These are phyloP conservation scores for Tauraco hartlaubi DNA, from an alignment of 2,797 vertebrate species.

Conservation along the genomic window DNA sequence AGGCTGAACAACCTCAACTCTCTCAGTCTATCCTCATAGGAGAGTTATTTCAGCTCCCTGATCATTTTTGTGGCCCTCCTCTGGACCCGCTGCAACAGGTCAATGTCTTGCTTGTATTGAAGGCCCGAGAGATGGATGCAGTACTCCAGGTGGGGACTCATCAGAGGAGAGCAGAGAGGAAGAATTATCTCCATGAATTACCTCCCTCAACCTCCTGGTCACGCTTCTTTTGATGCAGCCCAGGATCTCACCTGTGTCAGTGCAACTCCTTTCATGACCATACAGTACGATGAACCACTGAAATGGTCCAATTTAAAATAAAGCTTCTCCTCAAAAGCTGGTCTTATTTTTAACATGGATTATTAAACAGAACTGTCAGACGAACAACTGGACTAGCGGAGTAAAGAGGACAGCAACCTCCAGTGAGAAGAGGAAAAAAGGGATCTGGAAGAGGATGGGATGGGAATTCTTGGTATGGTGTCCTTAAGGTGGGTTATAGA, in stretches of 20 bases:
- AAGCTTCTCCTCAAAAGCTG: neutral
- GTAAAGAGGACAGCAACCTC: neutral
- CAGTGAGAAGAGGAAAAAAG: neutral
- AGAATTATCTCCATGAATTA: neutral
- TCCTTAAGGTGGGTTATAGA: neutral
- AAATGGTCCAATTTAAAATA: neutral
- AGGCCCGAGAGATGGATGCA: rapidly evolving
- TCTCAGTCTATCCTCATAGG: neutral
- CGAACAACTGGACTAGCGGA: neutral
- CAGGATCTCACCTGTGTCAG: neutral
- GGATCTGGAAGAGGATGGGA: neutral
- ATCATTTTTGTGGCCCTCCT: neutral
- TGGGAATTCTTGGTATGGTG: neutral
- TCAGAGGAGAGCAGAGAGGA: rapidly evolving
- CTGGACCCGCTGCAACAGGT: neutral
- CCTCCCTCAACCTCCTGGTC: rapidly evolving
- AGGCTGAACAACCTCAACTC: neutral
- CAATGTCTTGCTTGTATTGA: neutral
- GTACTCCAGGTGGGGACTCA: neutral
- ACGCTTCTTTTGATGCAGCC: rapidly evolving
- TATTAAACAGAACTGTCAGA: neutral
- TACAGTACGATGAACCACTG: neutral
- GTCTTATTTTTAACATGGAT: neutral
- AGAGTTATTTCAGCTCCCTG: rapidly evolving
- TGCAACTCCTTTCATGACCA: neutral